phyloP scores from a whole-genome alignment of 37 sponge, comb jelly and placozoan genomes.

The Crambe crambe region DNA sequence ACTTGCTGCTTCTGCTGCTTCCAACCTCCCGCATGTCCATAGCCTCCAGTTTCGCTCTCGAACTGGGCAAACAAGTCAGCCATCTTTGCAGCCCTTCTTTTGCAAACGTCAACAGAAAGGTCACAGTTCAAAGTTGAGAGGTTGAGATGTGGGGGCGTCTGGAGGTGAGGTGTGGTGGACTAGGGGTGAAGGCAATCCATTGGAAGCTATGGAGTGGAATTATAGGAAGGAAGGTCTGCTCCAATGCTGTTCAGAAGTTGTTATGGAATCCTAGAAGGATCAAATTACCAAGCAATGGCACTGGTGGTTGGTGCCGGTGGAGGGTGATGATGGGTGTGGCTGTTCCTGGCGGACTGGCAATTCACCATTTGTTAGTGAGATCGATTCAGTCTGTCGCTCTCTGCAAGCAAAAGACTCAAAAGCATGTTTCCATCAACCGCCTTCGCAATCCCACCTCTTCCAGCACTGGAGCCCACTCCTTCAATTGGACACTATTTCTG shows the following conservation, averaged over 20 bases:
- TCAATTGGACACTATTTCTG: slow-evolving; percentile 56
- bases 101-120: no score
- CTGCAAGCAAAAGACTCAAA: background rate
- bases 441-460: background rate
- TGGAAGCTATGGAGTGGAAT: no score
- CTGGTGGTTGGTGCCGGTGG: background rate
- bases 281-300: background rate
- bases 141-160: background rate
- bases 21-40: background rate
- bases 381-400: background rate
- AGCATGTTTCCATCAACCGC: background rate
- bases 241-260: background rate
- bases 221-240: no score
- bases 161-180: background rate
- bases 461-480: background rate
- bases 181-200: background rate
- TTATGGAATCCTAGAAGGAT: background rate
- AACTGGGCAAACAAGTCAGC: slow-evolving; percentile 38
- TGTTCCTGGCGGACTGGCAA: background rate
- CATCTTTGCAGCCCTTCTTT: no score
- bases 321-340: background rate
- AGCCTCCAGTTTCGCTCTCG: background rate
- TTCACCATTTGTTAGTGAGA: background rate
- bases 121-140: background rate
- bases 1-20: background rate